phyloP scores from a whole-genome alignment of 2,888 invertebrate genomes.

The Cerceris ruficornis region DNA sequence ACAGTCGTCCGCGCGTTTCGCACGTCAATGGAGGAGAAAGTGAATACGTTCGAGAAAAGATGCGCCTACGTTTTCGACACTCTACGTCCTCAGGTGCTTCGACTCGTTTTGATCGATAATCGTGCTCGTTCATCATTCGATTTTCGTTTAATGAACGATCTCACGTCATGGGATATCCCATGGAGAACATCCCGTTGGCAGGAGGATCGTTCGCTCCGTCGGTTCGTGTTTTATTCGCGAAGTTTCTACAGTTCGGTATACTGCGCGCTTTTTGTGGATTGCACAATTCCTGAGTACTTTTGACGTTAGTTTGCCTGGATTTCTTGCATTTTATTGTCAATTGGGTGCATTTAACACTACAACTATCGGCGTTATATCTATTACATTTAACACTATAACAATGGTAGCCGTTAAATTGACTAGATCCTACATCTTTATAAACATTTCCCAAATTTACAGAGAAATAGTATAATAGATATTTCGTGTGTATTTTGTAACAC shows the following conservation, averaged over 20 bases:
- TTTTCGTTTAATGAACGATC: background rate
- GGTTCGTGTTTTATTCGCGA: background rate
- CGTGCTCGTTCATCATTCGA: background rate
- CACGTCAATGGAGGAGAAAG: background rate
- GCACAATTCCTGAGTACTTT: too few species aligned
- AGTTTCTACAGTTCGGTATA: background rate
- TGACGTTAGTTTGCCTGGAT: too few species aligned
- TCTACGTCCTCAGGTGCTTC: background rate
- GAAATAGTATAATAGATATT: too few species aligned
- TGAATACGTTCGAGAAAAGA: background rate
- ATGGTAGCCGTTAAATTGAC: too few species aligned
- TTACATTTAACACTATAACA: too few species aligned
- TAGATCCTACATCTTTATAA: too few species aligned
- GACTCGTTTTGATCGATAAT: background rate
- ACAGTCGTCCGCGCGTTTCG: background rate
- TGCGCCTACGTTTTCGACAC: background rate
- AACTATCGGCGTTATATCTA: too few species aligned
- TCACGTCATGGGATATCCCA: background rate
- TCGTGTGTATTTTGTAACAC: too few species aligned
- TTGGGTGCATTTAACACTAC: too few species aligned
- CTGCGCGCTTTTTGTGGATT: too few species aligned
- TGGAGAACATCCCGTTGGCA: background rate
- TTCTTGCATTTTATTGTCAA: too few species aligned
- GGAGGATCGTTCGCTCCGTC: background rate
- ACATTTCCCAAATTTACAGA: too few species aligned